phyloP scores from a whole-genome alignment of 1,140 invertebrate genomes.

The Bombyx mandarina region DNA sequence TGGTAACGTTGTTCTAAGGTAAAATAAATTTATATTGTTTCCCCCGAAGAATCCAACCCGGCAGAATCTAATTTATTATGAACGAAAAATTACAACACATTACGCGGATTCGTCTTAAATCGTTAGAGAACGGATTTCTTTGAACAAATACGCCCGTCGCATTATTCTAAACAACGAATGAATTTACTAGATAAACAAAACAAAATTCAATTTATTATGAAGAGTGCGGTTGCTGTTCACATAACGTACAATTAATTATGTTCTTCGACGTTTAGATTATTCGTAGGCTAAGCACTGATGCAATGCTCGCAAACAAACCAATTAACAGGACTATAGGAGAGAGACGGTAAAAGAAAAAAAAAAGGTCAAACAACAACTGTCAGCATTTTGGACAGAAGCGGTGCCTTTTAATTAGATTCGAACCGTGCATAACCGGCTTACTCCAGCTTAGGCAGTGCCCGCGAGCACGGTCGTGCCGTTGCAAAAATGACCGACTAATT shows the following conservation, averaged over 20 bases:
- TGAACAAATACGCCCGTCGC: slow-evolving; percentile 55
- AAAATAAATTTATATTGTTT: too few relatives aligned
- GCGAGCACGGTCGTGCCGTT: slow-evolving; percentile 48
- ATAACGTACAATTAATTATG: slow-evolving; percentile 4
- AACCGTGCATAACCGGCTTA: slow-evolving; percentile 61
- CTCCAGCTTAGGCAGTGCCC: slow-evolving; percentile 51
- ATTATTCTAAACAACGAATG: slow-evolving; percentile 66
- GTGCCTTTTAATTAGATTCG: slow-evolving; percentile 68
- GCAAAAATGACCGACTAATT: slow-evolving; percentile 69
- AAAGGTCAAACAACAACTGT: slow-evolving; percentile 51
- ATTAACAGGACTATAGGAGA: slow-evolving; percentile 48
- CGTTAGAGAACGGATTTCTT: slow-evolving; percentile 59
- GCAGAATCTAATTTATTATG: slow-evolving; percentile 26
- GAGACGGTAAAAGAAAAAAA: slow-evolving; percentile 42
- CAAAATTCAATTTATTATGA: slow-evolving; percentile 17
- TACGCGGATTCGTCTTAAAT: slow-evolving; percentile 52
- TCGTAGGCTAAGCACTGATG: slow-evolving; percentile 8
- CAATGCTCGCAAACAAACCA: slow-evolving; percentile 34
- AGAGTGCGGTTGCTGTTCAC: too few relatives aligned
- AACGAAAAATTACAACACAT: slow-evolving; percentile 55
- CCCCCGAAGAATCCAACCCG: too few relatives aligned
- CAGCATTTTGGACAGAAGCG: slow-evolving; percentile 57
- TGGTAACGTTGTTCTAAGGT: too few relatives aligned
- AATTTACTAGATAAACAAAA: slow-evolving; percentile 62
- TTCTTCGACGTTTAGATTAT: slow-evolving; percentile 10